Base-by-base conservation (phyloP, 2,888 invertebrate genomes). In the Capitulum mitella region DNA sequence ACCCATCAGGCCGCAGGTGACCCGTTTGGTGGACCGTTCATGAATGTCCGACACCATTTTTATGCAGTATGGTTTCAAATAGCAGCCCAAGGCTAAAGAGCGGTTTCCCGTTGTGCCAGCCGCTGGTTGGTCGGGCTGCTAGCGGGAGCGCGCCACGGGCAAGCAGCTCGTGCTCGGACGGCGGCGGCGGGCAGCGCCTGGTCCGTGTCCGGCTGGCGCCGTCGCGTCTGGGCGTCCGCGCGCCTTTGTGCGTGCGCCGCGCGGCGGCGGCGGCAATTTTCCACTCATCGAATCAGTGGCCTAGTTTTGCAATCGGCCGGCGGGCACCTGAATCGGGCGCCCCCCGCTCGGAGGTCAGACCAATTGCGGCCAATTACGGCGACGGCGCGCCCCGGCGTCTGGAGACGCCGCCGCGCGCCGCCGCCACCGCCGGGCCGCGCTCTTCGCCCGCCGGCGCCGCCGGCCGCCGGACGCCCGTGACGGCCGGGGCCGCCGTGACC, bases 241-340 rank as follows among this genome's bases (percentile, higher is more conserved):
- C 37, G 3, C 22, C 70, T 8, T 61, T n/a, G 32, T 32, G 32
- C 61, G 32, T 14, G 61, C 16, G 6, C 61, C 32, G 43, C 22
- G 22, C 3, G 32, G 61, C 32, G 61, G 22, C 3, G 32, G 61
- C 32, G 61, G 22, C 70, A 70, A 70, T 70, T 70, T 70, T 37
- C 70, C 70, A 70, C 70, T 70, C 70, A 70, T 32, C 22, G 34
- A 16, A 70, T 70, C 37, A 70, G 37, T 37, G 70, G 6, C 37
- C 70, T 19, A 34, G 70, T 70, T 70, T 37, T 70, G 70, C 70
- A 70, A 70, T 70, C 34, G 5, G 64, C 5, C 37, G 6, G 12
- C 16, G 5, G 37, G 64, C 22, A 1, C 6, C 6, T 32, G n/a
- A 37, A 70, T 22, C 70, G 1, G 26, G 34, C 70, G 5, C 22